Percentiles rank a stretch among this genome's conserved stretches.
Conservation (phyloP, 2,113 vertebrate species). For the Lampris incognitus region DNA sequence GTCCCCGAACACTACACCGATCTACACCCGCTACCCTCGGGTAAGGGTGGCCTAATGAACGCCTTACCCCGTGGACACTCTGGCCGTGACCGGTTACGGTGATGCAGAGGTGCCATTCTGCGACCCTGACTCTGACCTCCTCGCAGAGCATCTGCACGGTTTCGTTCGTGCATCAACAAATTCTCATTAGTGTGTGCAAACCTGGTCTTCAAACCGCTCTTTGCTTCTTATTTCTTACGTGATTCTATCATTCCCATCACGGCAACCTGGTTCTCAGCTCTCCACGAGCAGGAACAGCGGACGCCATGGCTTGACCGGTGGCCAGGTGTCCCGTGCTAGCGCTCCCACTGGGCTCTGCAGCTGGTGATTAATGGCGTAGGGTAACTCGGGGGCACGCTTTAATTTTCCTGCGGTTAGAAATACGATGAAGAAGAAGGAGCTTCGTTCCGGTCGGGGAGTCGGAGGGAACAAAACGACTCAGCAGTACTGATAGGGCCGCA, state of each 20-base stretch:
- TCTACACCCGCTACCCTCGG: too few relatives aligned
- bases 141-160: too few relatives aligned
- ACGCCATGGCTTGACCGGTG: constrained; percentile 1
- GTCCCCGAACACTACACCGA: too few relatives aligned
- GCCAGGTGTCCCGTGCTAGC: constrained; percentile 33
- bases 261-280: constrained; percentile 4
- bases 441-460: constrained; percentile 33
- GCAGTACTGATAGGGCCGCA: constrained; percentile 61
- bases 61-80: too few relatives aligned
- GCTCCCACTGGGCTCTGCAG: constrained; percentile 14
- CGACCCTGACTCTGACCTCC: too few relatives aligned
- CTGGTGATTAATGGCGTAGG: constrained; percentile 49
- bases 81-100: too few relatives aligned
- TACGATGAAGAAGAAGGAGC: constrained; percentile 45
- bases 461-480: constrained; percentile 57
- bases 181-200: too few relatives aligned
- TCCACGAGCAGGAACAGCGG: constrained; percentile 15
- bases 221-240: too few relatives aligned
- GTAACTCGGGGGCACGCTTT: constrained; percentile 33
- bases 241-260: neutral
- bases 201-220: too few relatives aligned
- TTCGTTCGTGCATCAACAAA: too few relatives aligned
- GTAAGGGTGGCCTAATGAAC: too few relatives aligned
- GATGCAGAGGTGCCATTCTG: too few relatives aligned
- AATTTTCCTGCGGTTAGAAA: constrained; percentile 63